These are phyloP conservation scores for Sebastes jordani DNA, from an alignment of 2,797 vertebrate genomes.

Conservation along the genomic window DNA sequence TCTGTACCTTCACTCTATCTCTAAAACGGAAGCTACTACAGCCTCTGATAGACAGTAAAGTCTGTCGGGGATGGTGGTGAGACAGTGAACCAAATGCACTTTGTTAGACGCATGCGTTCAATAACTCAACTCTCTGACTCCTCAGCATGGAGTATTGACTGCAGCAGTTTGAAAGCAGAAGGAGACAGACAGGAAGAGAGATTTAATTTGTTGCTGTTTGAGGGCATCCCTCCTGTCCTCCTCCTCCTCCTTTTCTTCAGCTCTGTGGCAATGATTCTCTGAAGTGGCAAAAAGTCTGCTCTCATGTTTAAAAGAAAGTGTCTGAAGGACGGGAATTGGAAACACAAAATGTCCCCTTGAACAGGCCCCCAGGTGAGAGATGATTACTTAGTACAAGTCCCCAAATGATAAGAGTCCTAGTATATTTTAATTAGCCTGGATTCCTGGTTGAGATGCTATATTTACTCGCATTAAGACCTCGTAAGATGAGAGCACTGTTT, in stretches of 20 bases:
- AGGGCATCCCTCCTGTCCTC: background rate
- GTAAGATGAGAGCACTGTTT: constrained; percentile 26
- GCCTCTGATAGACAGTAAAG: too few species aligned
- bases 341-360: constrained; percentile 20
- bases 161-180: constrained; percentile 1
- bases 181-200: background rate
- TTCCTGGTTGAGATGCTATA: constrained; percentile 55
- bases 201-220: constrained; percentile 22
- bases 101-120: background rate
- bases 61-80: background rate
- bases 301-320: constrained; percentile 5
- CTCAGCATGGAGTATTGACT: background rate
- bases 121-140: background rate
- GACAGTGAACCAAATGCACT: background rate
- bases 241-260: background rate
- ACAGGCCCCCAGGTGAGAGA: constrained; percentile 47
- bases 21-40: too few species aligned
- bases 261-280: background rate
- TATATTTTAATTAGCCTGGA: constrained; percentile 64
- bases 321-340: constrained; percentile 8
- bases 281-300: constrained; percentile 2
- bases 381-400: constrained; percentile 36
- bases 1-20: too few species aligned
- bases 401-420: constrained; percentile 39
- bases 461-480: constrained; percentile 46